Percentiles rank a stretch among this genome's conserved stretches.
Conservation (phyloP, 2,113 vertebrate species). For the Eira barbara region DNA sequence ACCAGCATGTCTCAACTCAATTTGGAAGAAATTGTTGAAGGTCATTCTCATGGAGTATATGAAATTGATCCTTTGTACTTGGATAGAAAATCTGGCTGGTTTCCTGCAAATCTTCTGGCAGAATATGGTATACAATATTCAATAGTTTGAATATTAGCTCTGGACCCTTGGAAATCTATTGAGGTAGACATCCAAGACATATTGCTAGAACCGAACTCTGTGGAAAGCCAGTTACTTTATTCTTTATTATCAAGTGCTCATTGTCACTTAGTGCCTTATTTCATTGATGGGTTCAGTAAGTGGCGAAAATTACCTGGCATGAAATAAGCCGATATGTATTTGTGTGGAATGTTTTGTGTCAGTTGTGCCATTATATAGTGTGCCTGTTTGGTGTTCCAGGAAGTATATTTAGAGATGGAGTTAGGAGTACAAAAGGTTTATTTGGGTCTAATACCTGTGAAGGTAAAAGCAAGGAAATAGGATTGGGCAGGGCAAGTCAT, state of each 20-base stretch:
- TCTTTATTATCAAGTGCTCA: neutral
- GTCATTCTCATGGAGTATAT: slow-evolving; percentile 6
- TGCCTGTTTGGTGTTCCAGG: neutral
- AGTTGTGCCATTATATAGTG: neutral
- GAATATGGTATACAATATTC: neutral
- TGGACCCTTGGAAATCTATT: neutral
- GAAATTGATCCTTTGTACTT: slow-evolving; percentile 25
- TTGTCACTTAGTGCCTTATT: neutral
- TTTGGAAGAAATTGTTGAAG: neutral
- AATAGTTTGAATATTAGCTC: slow-evolving; percentile 5
- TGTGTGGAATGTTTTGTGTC: neutral
- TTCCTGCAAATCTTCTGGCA: slow-evolving; percentile 31
- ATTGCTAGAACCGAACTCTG: neutral
- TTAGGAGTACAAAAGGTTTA: neutral
- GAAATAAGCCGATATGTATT: neutral
- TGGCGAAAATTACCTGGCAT: neutral
- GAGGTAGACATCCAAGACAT: neutral
- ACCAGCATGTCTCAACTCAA: neutral
- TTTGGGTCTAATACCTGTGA: neutral
- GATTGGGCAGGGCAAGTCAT: neutral
- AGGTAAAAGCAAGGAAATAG: neutral
- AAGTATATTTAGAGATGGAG: neutral
- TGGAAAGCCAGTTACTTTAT: neutral
- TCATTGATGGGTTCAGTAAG: neutral
- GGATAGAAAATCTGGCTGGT: neutral